These are phyloP conservation scores for Anodontia alba DNA, from an alignment of 2,888 invertebrate genomes.

Conservation along the genomic window DNA sequence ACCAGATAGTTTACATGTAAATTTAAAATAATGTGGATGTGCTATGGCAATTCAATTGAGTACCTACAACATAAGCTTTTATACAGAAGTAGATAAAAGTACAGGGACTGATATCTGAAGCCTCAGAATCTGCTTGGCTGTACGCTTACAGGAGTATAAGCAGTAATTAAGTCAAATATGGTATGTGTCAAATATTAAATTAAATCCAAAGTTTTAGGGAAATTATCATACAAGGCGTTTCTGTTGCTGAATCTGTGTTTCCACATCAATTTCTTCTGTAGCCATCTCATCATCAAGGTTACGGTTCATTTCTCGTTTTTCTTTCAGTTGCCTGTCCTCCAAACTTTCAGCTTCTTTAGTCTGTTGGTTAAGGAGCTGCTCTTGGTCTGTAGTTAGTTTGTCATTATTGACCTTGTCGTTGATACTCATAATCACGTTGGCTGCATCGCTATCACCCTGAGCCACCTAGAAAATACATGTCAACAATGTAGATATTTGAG, in stretches of 20 bases:
- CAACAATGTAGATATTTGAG: no score
- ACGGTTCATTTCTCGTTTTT: conserved; percentile 65
- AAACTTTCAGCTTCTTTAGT: conserved; percentile 71
- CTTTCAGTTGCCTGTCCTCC: conserved; percentile 69
- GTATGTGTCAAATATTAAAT: no score
- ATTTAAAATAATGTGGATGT: no score
- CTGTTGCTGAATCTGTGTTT: conserved; percentile 77
- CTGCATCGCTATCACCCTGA: conserved; percentile 78
- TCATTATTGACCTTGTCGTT: conserved; percentile 74
- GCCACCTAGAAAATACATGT: conserved; percentile 75
- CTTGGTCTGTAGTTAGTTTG: conserved; percentile 67
- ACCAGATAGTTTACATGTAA: no score
- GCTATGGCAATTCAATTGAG: no score
- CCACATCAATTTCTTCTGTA: conserved; percentile 61
- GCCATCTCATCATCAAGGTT: conserved; percentile 71
- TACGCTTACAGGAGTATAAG: no score
- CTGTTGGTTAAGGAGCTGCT: conserved; percentile 74
- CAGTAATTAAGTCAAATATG: no score
- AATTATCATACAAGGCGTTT: conserved; percentile 74
- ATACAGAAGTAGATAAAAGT: no score
- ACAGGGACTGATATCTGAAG: no score
- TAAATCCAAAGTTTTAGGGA: no score
- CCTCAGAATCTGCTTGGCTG: no score
- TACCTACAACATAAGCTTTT: no score
- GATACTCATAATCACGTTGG: conserved; percentile 77